These are phyloP conservation scores for Patella vulgata DNA, from an alignment of 1,140 invertebrate species.

Conservation along the genomic window DNA sequence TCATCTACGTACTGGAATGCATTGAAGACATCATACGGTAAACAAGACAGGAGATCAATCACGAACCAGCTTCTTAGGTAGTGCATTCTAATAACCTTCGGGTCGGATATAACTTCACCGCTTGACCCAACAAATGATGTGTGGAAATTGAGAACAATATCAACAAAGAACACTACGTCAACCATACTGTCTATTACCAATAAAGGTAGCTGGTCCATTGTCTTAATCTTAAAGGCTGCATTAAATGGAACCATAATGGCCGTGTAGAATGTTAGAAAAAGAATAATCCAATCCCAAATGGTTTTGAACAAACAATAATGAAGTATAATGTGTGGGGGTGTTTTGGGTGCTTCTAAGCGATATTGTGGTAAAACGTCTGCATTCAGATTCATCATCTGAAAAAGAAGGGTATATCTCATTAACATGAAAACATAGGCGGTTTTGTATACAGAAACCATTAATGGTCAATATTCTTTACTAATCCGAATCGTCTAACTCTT, in stretches of 20 bases:
- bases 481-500: too few relatives aligned
- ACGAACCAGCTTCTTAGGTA: conserved; percentile 99
- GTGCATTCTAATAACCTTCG: conserved; percentile 75
- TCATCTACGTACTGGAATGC: conserved; percentile 99
- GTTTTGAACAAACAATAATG: conserved; percentile 99
- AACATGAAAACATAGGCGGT: too few relatives aligned
- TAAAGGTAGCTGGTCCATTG: conserved; percentile 96
- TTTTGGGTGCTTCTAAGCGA: conserved; percentile 99
- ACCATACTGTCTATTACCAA: conserved; percentile 90
- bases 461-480: too few relatives aligned
- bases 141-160: conserved; percentile 99
- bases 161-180: conserved; percentile 99
- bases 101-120: conserved; percentile 76
- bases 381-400: conserved; percentile 94
- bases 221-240: conserved; percentile 98
- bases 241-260: conserved; percentile 99
- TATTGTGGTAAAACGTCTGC: conserved; percentile 99
- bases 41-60: conserved; percentile 97
- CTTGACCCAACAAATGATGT: conserved; percentile 99
- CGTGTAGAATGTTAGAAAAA: conserved; percentile 99
- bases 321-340: conserved; percentile 97
- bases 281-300: conserved; percentile 99
- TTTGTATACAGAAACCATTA: too few relatives aligned
- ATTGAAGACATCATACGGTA: conserved; percentile 99
- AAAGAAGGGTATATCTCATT: too few relatives aligned